phyloP scores from a whole-genome alignment of 1,140 invertebrate species.

The Brachionus rotundiformis region DNA sequence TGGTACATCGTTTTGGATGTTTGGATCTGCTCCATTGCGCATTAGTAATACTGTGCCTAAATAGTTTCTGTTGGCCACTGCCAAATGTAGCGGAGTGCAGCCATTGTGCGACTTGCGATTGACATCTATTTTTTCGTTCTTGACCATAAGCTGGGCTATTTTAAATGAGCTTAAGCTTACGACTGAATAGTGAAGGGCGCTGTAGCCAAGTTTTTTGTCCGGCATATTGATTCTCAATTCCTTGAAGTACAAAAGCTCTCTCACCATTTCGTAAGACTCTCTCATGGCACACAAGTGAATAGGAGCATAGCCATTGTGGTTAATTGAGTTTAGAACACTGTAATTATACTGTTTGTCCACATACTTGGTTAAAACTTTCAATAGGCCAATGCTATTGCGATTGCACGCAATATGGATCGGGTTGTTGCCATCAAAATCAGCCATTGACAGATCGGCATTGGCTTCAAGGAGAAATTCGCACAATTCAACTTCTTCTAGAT shows the following conservation, averaged over 20 bases:
- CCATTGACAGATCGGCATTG: neutral
- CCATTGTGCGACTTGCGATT: neutral
- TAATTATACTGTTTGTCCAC: constrained; percentile 8
- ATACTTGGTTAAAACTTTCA: neutral
- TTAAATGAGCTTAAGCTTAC: neutral
- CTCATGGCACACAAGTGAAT: neutral
- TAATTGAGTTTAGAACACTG: neutral
- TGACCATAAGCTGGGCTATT: neutral
- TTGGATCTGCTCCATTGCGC: neutral
- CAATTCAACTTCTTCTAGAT: neutral
- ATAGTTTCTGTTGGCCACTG: constrained; percentile 24
- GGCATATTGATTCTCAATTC: neutral
- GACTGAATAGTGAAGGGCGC: neutral
- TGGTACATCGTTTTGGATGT: constrained; percentile 33
- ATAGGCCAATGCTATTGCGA: neutral
- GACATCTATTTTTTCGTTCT: constrained; percentile 5
- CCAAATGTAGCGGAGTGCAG: constrained; percentile 15
- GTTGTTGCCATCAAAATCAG: constrained; percentile 12
- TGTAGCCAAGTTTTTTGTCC: neutral
- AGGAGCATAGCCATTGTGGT: neutral
- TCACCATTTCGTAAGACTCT: neutral
- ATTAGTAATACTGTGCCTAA: neutral
- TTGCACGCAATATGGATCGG: constrained; percentile 15
- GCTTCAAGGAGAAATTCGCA: neutral
- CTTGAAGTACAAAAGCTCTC: constrained; percentile 30